A percentile compares a stretch with the other conserved stretches of the same genome.
These are phyloP conservation scores for Chanos chanos DNA, from an alignment of 2,797 vertebrate genomes.

Conservation along the genomic window DNA sequence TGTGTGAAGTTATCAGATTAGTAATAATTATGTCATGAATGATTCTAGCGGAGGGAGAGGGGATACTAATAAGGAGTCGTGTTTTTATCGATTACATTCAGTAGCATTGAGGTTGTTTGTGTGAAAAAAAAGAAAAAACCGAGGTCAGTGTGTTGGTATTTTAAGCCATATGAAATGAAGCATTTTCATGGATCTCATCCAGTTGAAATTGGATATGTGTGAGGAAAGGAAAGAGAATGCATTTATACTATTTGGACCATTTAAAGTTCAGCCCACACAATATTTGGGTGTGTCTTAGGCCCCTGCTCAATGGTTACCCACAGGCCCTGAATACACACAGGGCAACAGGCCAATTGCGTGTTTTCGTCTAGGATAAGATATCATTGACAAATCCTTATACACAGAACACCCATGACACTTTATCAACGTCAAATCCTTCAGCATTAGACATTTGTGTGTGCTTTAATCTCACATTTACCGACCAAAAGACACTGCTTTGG, in stretches of 20 bases:
- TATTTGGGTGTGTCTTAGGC: neutral
- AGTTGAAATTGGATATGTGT: conserved; percentile 18
- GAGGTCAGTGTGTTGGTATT: neutral
- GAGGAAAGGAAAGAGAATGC: conserved; percentile 15
- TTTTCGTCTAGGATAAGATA: conserved; percentile 17
- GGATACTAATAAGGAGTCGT: neutral
- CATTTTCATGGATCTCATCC: conserved; percentile 12
- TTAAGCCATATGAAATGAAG: conserved; percentile 7
- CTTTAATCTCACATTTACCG: conserved; percentile 12
- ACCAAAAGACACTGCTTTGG: conserved; percentile 5
- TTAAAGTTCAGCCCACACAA: neutral
- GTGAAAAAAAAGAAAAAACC: conserved; percentile 4
- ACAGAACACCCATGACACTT: conserved; percentile 13
- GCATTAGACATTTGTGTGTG: neutral
- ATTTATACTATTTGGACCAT: conserved; percentile 32
- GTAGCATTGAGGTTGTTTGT: conserved; percentile 6
- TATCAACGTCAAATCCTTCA: conserved; percentile 16
- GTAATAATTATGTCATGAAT: neutral
- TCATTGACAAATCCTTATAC: conserved; percentile 16
- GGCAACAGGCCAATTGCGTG: conserved; percentile 22
- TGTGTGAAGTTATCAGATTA: neutral
- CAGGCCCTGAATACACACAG: conserved; percentile 1
- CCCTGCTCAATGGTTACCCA: conserved; percentile 4
- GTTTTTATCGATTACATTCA: neutral
- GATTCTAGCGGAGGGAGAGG: neutral